Conservation (phyloP, 1,140 invertebrate genomes). For the Alviniconcha marisindica region DNA sequence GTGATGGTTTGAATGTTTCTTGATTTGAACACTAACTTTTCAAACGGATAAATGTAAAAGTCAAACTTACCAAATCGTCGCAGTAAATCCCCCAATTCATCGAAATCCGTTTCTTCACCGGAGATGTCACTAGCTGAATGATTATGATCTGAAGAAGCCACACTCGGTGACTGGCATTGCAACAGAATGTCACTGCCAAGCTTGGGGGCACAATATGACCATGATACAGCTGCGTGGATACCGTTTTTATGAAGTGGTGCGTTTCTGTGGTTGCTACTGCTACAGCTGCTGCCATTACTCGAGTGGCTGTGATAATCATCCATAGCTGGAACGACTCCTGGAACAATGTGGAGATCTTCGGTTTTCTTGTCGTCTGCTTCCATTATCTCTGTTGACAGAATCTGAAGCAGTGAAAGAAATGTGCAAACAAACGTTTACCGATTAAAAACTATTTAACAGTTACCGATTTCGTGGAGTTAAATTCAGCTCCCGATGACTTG, state of each 20-base stretch:
- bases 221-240: neutral
- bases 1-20: neutral
- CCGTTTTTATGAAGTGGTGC: neutral
- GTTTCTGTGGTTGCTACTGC: neutral
- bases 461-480: too few species aligned
- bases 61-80: neutral
- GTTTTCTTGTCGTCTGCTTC: conserved; percentile 21
- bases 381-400: too few species aligned
- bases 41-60: neutral
- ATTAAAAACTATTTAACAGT: too few species aligned
- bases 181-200: neutral
- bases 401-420: too few species aligned
- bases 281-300: neutral
- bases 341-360: neutral
- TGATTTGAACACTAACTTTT: too few species aligned
- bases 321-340: neutral
- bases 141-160: neutral
- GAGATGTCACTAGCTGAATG: neutral
- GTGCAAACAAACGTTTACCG: too few species aligned
- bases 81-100: conserved; percentile 15
- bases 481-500: too few species aligned
- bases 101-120: neutral
- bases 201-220: neutral
- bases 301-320: neutral
- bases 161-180: conserved; percentile 4